Evolutionary conservation across 2,797 vertebrate species (phyloP).

Genomic region (Oryzias dopingdopingensis): DNA sequence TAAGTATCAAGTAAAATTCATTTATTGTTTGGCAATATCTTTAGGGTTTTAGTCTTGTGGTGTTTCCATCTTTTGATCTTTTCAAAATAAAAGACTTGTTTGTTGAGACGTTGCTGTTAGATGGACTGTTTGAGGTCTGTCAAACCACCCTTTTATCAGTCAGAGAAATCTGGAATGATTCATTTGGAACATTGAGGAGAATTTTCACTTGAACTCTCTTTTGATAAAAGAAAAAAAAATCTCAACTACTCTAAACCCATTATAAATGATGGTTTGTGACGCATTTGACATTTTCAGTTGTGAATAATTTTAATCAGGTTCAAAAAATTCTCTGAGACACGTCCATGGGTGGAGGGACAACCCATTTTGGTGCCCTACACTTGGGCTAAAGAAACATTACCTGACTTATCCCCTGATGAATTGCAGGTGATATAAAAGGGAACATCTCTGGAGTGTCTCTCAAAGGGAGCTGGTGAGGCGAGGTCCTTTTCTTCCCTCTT

Average conservation of each 20-base stretch:
- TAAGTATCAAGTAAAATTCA: conserved; percentile 55
- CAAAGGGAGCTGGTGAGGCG: conserved; percentile 68
- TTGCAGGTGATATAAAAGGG: conserved; percentile 86
- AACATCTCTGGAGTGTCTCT: conserved; percentile 79
- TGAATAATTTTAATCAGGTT: no score
- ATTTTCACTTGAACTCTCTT: no score
- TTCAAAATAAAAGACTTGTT: conserved; percentile 25
- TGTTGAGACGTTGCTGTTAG: no score
- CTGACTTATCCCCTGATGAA: conserved; percentile 52
- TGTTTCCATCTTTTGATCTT: conserved; percentile 42
- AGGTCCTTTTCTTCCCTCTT: conserved; percentile 73
- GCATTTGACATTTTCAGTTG: no score
- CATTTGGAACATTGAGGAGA: no score
- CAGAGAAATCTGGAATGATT: no score
- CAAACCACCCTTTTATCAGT: no score
- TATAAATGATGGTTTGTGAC: no score
- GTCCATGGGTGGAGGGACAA: conserved; percentile 29
- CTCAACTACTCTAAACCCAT: no score
- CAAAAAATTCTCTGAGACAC: conserved; percentile 41
- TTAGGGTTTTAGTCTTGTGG: background rate
- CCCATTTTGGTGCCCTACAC: conserved; percentile 64
- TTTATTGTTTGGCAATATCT: conserved; percentile 50
- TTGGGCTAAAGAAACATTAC: conserved; percentile 40
- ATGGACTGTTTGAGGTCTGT: no score
- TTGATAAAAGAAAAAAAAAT: no score